These are phyloP conservation scores for Zaprionus nigranus DNA, from an alignment of 1,140 invertebrate species.

Conservation along the genomic window DNA sequence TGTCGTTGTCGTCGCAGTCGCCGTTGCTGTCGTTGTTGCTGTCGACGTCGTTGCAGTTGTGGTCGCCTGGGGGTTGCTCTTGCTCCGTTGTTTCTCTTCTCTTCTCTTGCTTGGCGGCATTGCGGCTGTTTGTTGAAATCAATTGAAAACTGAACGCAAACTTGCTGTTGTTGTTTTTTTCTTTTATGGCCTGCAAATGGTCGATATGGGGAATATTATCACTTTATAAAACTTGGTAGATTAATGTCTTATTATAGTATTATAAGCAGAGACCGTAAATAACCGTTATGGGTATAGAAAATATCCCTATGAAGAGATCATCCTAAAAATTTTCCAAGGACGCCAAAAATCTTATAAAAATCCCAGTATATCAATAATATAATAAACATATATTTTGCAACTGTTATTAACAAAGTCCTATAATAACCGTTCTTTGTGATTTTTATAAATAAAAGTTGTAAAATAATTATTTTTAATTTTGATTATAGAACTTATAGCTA, in stretches of 20 bases:
- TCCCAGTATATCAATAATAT: too few relatives aligned
- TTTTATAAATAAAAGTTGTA: too few relatives aligned
- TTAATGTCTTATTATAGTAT: not conserved
- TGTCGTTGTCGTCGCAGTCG: constrained; percentile 26
- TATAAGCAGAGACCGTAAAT: too few relatives aligned
- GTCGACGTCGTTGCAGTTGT: constrained; percentile 1
- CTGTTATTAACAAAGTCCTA: too few relatives aligned
- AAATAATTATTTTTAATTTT: too few relatives aligned
- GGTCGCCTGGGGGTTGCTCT: constrained; percentile 41
- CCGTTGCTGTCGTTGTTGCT: not conserved
- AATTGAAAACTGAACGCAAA: constrained; percentile 1
- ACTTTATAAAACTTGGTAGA: not conserved
- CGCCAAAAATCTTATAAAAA: too few relatives aligned
- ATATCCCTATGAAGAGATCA: too few relatives aligned
- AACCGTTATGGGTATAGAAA: too few relatives aligned
- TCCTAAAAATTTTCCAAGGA: too few relatives aligned
- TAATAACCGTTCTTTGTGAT: too few relatives aligned
- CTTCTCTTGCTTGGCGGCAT: not conserved
- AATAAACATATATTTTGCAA: too few relatives aligned
- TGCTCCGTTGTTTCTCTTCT: not conserved
- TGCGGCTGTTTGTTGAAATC: constrained; percentile 6
- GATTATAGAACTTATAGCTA: too few relatives aligned
- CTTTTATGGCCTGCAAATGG: not conserved
- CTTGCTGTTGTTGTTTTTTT: not conserved
- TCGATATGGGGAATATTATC: not conserved